phyloP scores from a whole-genome alignment of 2,113 vertebrate species.

The Halichoeres trimaculatus region DNA sequence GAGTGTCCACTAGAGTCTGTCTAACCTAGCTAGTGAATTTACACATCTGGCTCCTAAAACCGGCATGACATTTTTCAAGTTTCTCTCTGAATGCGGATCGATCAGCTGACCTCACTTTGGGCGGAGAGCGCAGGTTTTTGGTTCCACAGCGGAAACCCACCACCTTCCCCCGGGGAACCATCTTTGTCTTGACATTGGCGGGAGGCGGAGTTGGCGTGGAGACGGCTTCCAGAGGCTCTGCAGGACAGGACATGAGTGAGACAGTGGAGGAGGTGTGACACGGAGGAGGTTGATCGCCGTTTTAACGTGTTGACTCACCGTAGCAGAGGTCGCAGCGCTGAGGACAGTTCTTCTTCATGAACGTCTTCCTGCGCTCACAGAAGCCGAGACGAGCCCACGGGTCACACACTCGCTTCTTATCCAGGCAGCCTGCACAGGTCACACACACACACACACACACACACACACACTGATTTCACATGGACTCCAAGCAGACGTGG shows the following conservation, averaged over 20 bases:
- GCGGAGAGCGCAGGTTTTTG: slow-evolving; percentile 58
- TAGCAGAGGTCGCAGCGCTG: slow-evolving; percentile 83
- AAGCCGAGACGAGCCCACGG: slow-evolving; percentile 84
- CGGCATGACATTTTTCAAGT: no score
- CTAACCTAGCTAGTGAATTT: no score
- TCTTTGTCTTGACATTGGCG: slow-evolving; percentile 80
- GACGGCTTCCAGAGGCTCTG: slow-evolving; percentile 78
- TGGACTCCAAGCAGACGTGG: no score
- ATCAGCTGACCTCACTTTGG: slow-evolving; percentile 83
- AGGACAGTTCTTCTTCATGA: slow-evolving; percentile 86
- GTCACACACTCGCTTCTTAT: slow-evolving; percentile 84
- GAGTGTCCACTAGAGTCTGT: no score
- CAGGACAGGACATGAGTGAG: slow-evolving; percentile 13
- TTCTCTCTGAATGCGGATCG: background rate
- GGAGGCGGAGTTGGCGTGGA: slow-evolving; percentile 72
- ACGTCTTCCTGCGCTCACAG: slow-evolving; percentile 78
- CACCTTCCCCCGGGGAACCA: slow-evolving; percentile 82
- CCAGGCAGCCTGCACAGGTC: slow-evolving; percentile 76
- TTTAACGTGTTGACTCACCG: slow-evolving; percentile 60
- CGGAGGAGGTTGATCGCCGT: no score
- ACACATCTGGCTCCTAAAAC: no score
- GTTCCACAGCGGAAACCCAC: slow-evolving; percentile 87
- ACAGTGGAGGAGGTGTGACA: background rate
- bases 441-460: no score
- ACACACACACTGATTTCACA: no score